A percentile compares a stretch with the other conserved stretches of the same genome.
Conservation (phyloP, 2,797 vertebrate genomes). For the Bothrops alternatus region DNA sequence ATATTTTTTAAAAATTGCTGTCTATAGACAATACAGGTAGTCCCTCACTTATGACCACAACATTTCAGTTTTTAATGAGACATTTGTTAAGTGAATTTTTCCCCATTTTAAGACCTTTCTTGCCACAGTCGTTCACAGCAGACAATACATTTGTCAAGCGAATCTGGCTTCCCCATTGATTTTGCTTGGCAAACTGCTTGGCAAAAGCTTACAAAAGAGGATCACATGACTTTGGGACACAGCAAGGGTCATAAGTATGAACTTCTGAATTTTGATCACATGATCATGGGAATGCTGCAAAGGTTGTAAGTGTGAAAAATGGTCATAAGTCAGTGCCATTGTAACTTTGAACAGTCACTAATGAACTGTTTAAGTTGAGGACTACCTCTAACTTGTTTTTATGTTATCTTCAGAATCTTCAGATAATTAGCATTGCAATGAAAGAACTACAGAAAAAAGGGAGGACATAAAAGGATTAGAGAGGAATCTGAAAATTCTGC, state of each 20-base stretch:
- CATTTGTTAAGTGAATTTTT: neutral
- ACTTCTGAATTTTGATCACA: no score
- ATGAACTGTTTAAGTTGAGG: neutral
- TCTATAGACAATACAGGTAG: neutral
- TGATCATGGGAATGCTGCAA: neutral
- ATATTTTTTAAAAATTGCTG: neutral
- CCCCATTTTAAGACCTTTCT: neutral
- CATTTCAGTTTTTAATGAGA: neutral
- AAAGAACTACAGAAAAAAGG: neutral
- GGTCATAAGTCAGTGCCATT: neutral
- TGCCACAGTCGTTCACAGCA: neutral
- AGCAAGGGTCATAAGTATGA: no score
- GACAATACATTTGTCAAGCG: fast-evolving
- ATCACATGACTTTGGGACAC: neutral
- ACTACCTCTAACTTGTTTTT: neutral
- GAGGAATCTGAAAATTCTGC: neutral
- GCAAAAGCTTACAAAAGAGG: neutral
- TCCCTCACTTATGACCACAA: neutral
- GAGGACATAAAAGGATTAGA: neutral
- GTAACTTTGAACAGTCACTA: neutral
- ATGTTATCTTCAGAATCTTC: neutral
- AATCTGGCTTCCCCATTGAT: neutral
- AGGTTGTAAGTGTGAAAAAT: neutral
- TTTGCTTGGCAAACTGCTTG: neutral
- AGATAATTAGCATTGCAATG: neutral